Percentiles rank a stretch among this genome's conserved stretches.
phyloP scores from a whole-genome alignment of 2,888 invertebrate genomes.

The Cylindroiulus punctatus region DNA sequence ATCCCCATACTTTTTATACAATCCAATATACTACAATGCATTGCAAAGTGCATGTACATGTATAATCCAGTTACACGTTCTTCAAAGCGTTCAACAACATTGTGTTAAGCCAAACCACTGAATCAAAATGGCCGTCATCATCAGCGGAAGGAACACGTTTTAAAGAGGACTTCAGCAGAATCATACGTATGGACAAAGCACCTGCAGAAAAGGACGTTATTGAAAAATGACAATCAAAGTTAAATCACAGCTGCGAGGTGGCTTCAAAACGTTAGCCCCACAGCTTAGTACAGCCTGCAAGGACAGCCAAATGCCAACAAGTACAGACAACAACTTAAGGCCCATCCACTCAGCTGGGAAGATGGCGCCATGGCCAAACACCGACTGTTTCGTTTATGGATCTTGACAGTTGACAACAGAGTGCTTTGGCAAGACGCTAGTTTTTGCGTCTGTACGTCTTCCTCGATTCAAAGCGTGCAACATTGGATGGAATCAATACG shows the following conservation, averaged over 20 bases:
- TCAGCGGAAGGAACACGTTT: no score
- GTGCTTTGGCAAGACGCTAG: neutral
- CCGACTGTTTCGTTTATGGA: neutral
- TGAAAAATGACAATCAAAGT: constrained; percentile 36
- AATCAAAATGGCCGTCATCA: no score
- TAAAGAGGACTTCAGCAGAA: no score
- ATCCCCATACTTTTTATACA: no score
- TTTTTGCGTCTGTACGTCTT: neutral
- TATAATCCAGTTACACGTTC: no score
- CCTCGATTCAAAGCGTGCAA: constrained; percentile 11
- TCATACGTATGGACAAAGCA: neutral
- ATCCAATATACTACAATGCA: no score
- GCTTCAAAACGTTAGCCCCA: neutral
- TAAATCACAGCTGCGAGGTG: neutral
- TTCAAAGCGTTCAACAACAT: no score
- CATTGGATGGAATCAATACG: neutral
- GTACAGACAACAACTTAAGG: neutral
- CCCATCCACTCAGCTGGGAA: neutral
- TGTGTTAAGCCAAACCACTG: no score
- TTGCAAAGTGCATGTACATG: no score
- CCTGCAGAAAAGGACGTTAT: neutral
- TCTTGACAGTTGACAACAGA: constrained; percentile 21
- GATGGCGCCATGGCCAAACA: neutral
- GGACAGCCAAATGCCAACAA: neutral
- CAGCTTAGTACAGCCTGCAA: neutral